Base-by-base conservation (phyloP, 2,797 vertebrate species). In the Bradypodion pumilum region DNA sequence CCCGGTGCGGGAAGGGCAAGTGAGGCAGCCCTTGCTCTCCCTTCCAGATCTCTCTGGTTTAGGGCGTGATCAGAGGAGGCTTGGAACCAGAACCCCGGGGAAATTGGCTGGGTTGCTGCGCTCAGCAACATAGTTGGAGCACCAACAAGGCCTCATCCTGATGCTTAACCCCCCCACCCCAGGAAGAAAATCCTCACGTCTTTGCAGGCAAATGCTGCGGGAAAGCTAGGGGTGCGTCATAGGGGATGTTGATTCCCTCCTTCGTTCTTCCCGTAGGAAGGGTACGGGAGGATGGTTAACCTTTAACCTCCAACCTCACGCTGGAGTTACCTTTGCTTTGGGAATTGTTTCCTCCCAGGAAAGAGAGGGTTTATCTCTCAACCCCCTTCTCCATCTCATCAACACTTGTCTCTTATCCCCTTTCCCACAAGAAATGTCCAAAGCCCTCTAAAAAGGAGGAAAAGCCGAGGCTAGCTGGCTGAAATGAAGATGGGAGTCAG, bases 91-190 rank as follows among this genome's bases (percentile, higher is more conserved):
- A 32, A 2, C 15, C 35, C 6, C 0, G 59, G 32, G 12, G 63
- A 60, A 40, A 42, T 21, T 5, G 32, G 21, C 7, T 23, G 59
- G 49, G 5, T 52, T 12, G 5, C 42, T n/a, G n/a, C 1, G 29
- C 72, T 80, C 1, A 40, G 62, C 37, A 59, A 10, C 63, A n/a
- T 16, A 19, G 40, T 73, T 29, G 10, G 29, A 37, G 23, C 1
- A 32, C 42, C 29, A 29, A 68, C 44, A 77, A 81, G 86, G 86
- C 86, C 86, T 87, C 60, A 62, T n/a, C 23, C 65, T 63, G n/a
- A 35, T n/a, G 37, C 29, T 8, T 8, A 19, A 21, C 40, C 35
- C 5, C n/a, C n/a, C n/a, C n/a, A n/a, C 23, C 56, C 66, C 82
- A 56, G 12, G 25, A 72, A 25, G 19, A 80, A 63, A 35, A 56